Evolutionary conservation across 2,113 vertebrate genomes (phyloP), one percentile per base, ranked within the genome.

Genomic region (Zosterops japonicus): DNA sequence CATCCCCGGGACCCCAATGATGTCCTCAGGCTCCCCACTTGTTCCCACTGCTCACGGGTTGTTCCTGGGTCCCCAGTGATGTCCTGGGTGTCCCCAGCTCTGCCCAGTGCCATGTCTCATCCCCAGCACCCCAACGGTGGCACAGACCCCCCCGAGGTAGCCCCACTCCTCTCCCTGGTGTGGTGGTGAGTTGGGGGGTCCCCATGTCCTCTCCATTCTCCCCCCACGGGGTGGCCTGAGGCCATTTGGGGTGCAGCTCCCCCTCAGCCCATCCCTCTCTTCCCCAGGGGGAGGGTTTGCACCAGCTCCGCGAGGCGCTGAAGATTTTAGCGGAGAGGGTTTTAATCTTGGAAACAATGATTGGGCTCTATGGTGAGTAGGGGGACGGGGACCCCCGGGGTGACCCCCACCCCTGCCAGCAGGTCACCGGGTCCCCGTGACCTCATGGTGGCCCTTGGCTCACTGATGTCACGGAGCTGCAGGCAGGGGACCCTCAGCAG

Each of bases 271-370:
- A 0, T 12, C 9, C 25, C 50, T 44, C n/a, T 91, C 39, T 59
- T 50, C 97, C 98, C 89, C 99, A 99, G 99, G 99, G 99, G 98
- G 99, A 99, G 98, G 99, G 99, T 93, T 99, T 99, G 98, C 99
- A 99, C 98, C 99, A 99, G 98, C 99, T 99, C 98, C 99, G 99
- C 92, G 99, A 99, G 98, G 99, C 99, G 74, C 98, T 99, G 98
- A 99, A 99, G 99, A 99, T 99, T 98, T 99, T 99, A 99, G 99
- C 99, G 33, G 99, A 99, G 98, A 99, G 99, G 99, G 99, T 99
- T 99, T 99, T 99, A 99, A 99, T 99, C 99, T 99, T 99, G 98
- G 99, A 99, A 98, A 99, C 99, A 98, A 99, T 99, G 99, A 99
- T 99, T 98, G 99, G 99, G 99, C 99, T 99, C 97, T 99, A 99